Percentiles rank a stretch among this genome's conserved stretches.
phyloP scores from a whole-genome alignment of 2,888 invertebrate species.

The Caenorhabditis imperialis region DNA sequence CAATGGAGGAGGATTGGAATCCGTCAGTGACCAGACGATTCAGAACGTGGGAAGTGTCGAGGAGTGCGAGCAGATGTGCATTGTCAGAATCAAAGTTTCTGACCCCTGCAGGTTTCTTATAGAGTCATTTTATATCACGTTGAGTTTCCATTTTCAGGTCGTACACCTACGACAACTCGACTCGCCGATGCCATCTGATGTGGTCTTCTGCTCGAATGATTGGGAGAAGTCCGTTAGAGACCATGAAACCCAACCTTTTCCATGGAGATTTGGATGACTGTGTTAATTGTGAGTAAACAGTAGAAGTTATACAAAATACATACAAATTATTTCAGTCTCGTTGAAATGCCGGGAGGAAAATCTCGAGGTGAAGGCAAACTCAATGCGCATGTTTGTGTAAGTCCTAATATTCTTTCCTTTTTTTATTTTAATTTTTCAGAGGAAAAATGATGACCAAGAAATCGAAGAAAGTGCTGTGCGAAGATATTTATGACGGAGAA shows the following conservation, averaged over 20 bases:
- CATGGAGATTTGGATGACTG: constrained; percentile 73
- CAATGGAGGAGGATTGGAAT: constrained; percentile 46
- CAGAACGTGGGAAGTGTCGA: constrained; percentile 33
- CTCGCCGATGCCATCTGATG: constrained; percentile 59
- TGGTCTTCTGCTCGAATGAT: constrained; percentile 53
- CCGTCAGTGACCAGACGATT: constrained; percentile 45
- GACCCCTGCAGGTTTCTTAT: constrained; percentile 56
- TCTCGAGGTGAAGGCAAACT: constrained; percentile 52
- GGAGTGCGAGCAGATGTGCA: constrained; percentile 57
- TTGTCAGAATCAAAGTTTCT: constrained; percentile 29
- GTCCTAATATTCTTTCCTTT: not conserved
- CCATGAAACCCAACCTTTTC: constrained; percentile 55
- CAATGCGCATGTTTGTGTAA: constrained; percentile 55
- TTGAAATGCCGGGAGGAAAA: constrained; percentile 52
- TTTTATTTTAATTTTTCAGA: constrained; percentile 41
- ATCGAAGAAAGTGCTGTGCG: constrained; percentile 59
- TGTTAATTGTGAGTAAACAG: constrained; percentile 65
- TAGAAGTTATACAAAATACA: not conserved
- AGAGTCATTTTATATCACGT: not conserved
- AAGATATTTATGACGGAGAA: constrained; percentile 47
- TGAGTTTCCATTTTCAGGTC: constrained; percentile 50
- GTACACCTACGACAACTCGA: constrained; percentile 66
- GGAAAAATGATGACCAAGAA: constrained; percentile 66
- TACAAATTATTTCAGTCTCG: constrained; percentile 52
- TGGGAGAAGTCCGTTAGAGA: constrained; percentile 65